phyloP scores from a whole-genome alignment of 1,140 invertebrate genomes.

The Prorops nasuta region DNA sequence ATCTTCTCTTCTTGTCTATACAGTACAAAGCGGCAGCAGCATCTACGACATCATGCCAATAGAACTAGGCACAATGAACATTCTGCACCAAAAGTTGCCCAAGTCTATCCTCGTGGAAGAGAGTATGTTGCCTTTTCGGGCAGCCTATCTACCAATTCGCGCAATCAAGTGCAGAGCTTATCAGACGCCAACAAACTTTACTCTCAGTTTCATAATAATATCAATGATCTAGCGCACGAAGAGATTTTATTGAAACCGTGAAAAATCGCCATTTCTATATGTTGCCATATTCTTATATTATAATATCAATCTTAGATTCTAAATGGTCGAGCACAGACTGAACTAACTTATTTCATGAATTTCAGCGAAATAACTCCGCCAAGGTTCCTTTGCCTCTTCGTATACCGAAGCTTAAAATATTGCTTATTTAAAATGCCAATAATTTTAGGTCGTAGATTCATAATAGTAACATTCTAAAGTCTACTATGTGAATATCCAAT shows the following conservation, averaged over 20 bases:
- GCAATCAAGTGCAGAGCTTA: constrained; percentile 25
- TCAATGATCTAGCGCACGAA: constrained; percentile 40
- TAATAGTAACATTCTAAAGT: too few relatives aligned
- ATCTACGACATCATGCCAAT: constrained; percentile 30
- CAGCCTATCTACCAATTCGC: constrained; percentile 17
- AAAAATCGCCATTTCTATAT: constrained; percentile 10
- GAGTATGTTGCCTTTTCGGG: constrained; percentile 27
- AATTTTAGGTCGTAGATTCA: too few relatives aligned
- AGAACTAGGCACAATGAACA: constrained; percentile 14
- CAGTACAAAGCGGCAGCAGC: too few relatives aligned
- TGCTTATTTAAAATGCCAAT: too few relatives aligned
- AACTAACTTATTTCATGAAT: constrained; percentile 21
- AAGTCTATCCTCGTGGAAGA: constrained; percentile 19
- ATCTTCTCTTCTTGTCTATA: not conserved
- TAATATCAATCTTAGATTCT: too few relatives aligned
- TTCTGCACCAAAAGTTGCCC: constrained; percentile 17
- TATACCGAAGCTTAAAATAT: too few relatives aligned
- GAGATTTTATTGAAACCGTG: constrained; percentile 42
- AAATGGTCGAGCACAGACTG: constrained; percentile 19
- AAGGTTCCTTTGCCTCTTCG: constrained; percentile 21
- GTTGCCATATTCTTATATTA: too few relatives aligned
- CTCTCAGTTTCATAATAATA: constrained; percentile 29
- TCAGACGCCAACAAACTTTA: constrained; percentile 24
- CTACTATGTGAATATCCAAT: too few relatives aligned
- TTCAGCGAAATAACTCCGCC: constrained; percentile 10